These are phyloP conservation scores for Mesochorus sp. DNA, from an alignment of 2,888 invertebrate species.

Conservation along the genomic window DNA sequence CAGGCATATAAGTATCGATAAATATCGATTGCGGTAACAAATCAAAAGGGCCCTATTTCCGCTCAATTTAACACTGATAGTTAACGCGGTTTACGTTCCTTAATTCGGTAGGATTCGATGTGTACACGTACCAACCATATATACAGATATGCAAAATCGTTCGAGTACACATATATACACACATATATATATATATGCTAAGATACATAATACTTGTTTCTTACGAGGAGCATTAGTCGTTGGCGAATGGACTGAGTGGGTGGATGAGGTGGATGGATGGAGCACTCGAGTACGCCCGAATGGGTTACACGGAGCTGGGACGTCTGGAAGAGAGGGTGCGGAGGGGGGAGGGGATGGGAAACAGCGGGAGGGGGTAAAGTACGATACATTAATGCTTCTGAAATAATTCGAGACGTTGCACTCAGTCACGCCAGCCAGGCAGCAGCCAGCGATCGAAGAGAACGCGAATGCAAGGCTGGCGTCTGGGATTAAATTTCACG, in stretches of 20 bases:
- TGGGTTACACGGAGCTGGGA: conserved; percentile 10
- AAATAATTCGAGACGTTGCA: conserved; percentile 70
- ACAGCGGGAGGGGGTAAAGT: background rate
- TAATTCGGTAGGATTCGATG: background rate
- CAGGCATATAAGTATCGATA: no score
- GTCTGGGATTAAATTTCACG: conserved; percentile 64
- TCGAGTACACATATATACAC: no score
- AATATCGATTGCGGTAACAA: background rate
- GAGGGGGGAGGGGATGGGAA: background rate
- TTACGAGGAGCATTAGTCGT: conserved; percentile 21
- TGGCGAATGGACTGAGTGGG: conserved; percentile 30
- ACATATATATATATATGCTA: background rate
- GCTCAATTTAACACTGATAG: background rate
- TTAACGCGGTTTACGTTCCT: background rate
- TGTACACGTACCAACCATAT: background rate
- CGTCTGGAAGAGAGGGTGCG: background rate
- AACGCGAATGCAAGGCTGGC: conserved; percentile 39
- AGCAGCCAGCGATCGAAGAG: conserved; percentile 41
- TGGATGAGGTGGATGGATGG: conserved; percentile 41
- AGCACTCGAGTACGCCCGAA: conserved; percentile 35
- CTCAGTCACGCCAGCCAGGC: conserved; percentile 54
- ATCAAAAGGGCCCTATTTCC: background rate
- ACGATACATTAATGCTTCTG: conserved; percentile 66
- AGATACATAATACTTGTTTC: conserved; percentile 19
- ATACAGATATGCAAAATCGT: no score